Evolutionary conservation across 53 echinoderm and acorn worm species (phyloP), one percentile per base, ranked within the genome.

Genomic region (Hippasteria phrygiana): DNA sequence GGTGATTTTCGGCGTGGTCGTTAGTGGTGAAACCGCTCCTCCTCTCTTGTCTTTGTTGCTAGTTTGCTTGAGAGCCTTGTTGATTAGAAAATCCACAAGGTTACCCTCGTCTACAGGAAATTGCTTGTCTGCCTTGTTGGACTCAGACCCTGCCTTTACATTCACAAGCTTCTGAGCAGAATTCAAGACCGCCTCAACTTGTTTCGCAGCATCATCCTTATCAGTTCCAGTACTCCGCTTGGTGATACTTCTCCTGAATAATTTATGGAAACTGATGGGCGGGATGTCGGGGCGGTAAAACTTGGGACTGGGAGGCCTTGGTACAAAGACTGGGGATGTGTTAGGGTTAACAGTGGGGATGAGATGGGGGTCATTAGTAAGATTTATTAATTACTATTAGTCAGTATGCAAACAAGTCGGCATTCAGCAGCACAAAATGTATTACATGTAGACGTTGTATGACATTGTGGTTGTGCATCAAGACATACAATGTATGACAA

Each of bases 181-280:
- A n/a, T 73, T 34, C 73, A 73, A 42, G 43, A 73, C 22, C 1
- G 20, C 42, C 73, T 40, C 18, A 7, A 43, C 18, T 20, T 73
- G 41, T 41, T 66, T 5, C 32, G 34, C 33, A 20, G 66, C 65
- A 27, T 29, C 26, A 18, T 7, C n/a, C 2, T 5, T 3, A 26
- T 14, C 59, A 64, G 43, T 31, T 2, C 9, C 5, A 9, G 64
- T 16, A 8, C 24, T 82, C 82, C 40, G 4, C 6, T 34, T 17
- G 28, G 69, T 2, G 36, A n/a, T n/a, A 46, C 85, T 85, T 71
- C 85, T 85, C 85, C 71, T 85, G 51, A 69, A 48, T 64, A 85
- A 71, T 17, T 85, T 69, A 41, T 85, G 85, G 34, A 85, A 71
- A 51, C 8, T 16, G 22, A 4, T 31, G 71, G 69, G 85, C 8